Conservation (phyloP, 2,797 vertebrate genomes). For the Semotilus atromaculatus region DNA sequence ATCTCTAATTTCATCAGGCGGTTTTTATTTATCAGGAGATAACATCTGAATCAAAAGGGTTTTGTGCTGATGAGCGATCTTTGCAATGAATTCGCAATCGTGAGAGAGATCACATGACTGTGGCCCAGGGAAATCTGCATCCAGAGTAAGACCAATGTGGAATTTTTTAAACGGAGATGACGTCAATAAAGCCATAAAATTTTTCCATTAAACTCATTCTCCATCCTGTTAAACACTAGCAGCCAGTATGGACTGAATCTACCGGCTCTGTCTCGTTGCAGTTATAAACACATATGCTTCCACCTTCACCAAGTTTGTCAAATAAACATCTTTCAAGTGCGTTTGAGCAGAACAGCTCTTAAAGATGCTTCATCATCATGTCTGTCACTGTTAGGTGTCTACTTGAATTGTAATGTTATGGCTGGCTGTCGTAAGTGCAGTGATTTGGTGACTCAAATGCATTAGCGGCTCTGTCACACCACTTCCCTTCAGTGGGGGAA, state of each 20-base stretch:
- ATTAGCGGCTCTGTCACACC: conserved; percentile 30
- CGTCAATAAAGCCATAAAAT: conserved; percentile 23
- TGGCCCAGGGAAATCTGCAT: conserved; percentile 35
- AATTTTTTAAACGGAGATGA: conserved; percentile 46
- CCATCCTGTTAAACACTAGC: conserved; percentile 22
- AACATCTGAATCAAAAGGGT: neutral
- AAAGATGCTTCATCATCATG: conserved; percentile 12
- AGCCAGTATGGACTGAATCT: neutral
- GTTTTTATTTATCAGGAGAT: neutral
- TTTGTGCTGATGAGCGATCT: conserved; percentile 19
- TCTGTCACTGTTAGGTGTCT: conserved; percentile 27
- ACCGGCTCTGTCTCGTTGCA: neutral
- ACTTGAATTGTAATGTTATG: conserved; percentile 24
- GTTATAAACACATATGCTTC: conserved; percentile 10
- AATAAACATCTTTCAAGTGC: conserved; percentile 30
- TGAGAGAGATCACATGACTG: neutral
- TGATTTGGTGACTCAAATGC: conserved; percentile 25
- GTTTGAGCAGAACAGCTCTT: conserved; percentile 25
- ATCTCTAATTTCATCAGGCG: neutral
- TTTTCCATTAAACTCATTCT: conserved; percentile 39
- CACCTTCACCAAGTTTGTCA: conserved; percentile 16
- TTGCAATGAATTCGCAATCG: neutral
- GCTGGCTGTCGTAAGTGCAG: neutral
- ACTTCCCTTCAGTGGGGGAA: conserved; percentile 20
- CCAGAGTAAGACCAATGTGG: conserved; percentile 21